Evolutionary conservation across 2,888 invertebrate genomes (phyloP).

Genomic region (Tachina fera): DNA sequence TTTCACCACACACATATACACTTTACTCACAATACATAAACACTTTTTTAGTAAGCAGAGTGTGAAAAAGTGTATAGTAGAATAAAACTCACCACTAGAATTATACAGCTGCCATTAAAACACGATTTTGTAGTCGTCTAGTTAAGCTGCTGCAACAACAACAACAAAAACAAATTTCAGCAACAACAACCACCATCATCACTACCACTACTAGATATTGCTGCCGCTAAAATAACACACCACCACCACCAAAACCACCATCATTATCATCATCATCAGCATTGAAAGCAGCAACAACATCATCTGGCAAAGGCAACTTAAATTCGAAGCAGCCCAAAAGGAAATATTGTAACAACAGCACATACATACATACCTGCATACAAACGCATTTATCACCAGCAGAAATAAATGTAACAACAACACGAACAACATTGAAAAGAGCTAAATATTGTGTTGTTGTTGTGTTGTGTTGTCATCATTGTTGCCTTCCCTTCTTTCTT

Average conservation of each 20-base stretch:
- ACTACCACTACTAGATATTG: slow-evolving; percentile 22
- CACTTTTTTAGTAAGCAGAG: slow-evolving; percentile 30
- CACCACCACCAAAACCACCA: slow-evolving; percentile 32
- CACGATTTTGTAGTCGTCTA: slow-evolving; percentile 58
- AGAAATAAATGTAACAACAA: slow-evolving; percentile 46
- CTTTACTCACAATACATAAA: slow-evolving; percentile 1
- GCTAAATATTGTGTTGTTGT: slow-evolving; percentile 55
- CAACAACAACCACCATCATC: slow-evolving; percentile 54
- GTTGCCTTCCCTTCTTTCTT: slow-evolving; percentile 53
- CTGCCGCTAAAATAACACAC: slow-evolving; percentile 31
- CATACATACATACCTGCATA: background rate
- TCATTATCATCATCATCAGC: slow-evolving; percentile 35
- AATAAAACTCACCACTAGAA: slow-evolving; percentile 65
- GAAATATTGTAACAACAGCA: slow-evolving; percentile 49
- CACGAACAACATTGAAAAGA: slow-evolving; percentile 52
- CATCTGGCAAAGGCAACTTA: slow-evolving; percentile 42
- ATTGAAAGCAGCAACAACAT: slow-evolving; percentile 60
- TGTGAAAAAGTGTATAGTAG: slow-evolving; percentile 39
- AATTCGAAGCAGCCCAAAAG: slow-evolving; percentile 50
- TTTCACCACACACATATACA: slow-evolving; percentile 65
- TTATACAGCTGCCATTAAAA: slow-evolving; percentile 69
- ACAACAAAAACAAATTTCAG: slow-evolving; percentile 39
- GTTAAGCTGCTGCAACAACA: slow-evolving; percentile 33
- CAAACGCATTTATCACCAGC: slow-evolving; percentile 63
- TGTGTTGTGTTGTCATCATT: slow-evolving; percentile 23